Evolutionary conservation across 2,888 invertebrate genomes (phyloP), one percentile per base, ranked within the genome.

Genomic region (Rhaphigaster nebulosa): DNA sequence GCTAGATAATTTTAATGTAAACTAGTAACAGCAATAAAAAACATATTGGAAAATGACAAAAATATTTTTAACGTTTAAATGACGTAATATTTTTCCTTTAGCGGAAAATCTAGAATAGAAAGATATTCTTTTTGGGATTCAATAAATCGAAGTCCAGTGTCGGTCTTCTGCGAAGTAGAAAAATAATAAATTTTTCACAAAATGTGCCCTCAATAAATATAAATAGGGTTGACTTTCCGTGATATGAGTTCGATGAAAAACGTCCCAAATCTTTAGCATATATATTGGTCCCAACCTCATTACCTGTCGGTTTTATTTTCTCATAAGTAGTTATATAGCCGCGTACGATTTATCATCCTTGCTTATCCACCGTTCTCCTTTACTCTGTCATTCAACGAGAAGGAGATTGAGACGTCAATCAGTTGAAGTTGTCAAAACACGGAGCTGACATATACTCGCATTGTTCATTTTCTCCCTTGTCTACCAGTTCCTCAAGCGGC

Each of bases 361-460:
- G 45, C 84, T 84, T 84, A 84, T 84, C 45, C 84, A 15, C n/a
- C 41, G 84, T 84, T 50, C 84, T 84, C 41, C 45, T 84, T 84
- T 45, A 45, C 41, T 45, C 84, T 45, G 84, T 84, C 84, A 84
- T 84, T 84, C 84, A 84, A 84, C n/a, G 80, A 41, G 41, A n/a
- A 50, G 84, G n/a, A 84, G 84, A 84, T 84, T 84, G 84, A 84
- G 84, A 84, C 45, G 84, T 84, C 84, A 84, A 84, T 84, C 84
- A 84, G 84, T 18, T 84, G 26, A 45, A 45, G 84, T 84, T 84
- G 84, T 84, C 84, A 84, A 84, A 84, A 84, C 84, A 84, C n/a
- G n/a, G n/a, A 84, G 23, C 84, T 84, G 84, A 84, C 84, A 26
- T 45, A n/a, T 84, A 84, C 84, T 45, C n/a, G 84, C 84, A 84